Base-by-base conservation (phyloP, 2,113 vertebrate species). In the Takifugu flavidus region DNA sequence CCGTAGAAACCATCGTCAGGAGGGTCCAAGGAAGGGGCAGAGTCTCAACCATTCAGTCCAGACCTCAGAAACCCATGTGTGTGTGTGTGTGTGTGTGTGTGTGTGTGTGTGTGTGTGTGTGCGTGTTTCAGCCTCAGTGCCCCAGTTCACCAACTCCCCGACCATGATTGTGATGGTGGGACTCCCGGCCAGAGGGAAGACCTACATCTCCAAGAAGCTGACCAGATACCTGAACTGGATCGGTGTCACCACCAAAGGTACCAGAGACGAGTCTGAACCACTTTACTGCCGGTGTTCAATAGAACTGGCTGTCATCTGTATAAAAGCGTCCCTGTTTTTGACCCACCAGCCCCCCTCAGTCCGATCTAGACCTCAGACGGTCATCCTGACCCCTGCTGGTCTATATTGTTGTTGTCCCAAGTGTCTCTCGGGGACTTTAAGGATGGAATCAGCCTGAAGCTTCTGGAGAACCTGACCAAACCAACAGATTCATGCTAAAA, bases 181-280 rank as follows among this genome's bases (percentile, higher is more conserved):
- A 6, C 87, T 96, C 6, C 95, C 95, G 0, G 94, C 94, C 7
- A 86, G 94, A 34, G 95, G 95, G 13, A 96, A 96, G 67, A 96
- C 94, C 14, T 95, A 94, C 77, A 96, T 95, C 78, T 94, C 94
- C 8, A 94, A 90, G 4, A 95, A 96, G 70, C 92, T 96, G 51
- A 96, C 95, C 28, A 88, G 94, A 20, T 96, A 96, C 75, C 92
- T 95, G 65, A 96, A 96, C 85, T 95, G 95, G 94, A 94, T 95
- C 26, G 94, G 95, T 7, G 93, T 91, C 26, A 89, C 93, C 2
- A 96, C 95, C 2, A 94, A 92, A 90, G 94, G 94, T 95, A 75
- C 13, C 2, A 5, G 20, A 50, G 13, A 47, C 45, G 20, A 47
- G 13, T 15, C 52, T 53, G 27, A 12, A 26, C 4, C 27, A 28